Evolutionary conservation across 2,888 invertebrate genomes (phyloP), one percentile per base, ranked within the genome.

Genomic region (Ochlodes sylvanus): DNA sequence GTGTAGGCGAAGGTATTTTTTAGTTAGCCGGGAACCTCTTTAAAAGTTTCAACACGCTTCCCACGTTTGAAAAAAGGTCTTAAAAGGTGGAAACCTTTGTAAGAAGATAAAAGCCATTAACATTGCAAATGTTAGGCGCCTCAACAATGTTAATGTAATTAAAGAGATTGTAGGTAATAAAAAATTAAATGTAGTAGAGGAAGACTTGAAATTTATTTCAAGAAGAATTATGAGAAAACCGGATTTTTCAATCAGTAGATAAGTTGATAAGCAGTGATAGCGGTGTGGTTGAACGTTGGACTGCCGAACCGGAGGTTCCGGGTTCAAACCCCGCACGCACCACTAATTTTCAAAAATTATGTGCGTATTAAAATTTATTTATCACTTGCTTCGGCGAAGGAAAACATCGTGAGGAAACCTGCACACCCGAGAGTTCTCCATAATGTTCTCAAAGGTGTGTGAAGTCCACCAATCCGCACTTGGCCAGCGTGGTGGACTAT

Each of bases 61-160:
- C 50, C 7, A 19, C 10, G 50, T 19, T 47, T 47, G 17, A 50
- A 50, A 52, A 52, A 27, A 52, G 0, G 15, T 55, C 55, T 55
- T 34, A 55, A 55, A 55, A 32, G 17, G 55, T 15, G 55, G 6
- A 55, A 55, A 55, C 4, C 55, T 21, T 10, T 55, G 21, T 55
- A 55, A 34, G 34, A 34, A 34, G 34, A 55, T 61, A 47, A 47
- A 47, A 61, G 44, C 47, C 2, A 47, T 61, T 61, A 61, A 47
- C 60, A 61, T 58, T 58, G 58, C 58, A 58, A 58, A 61, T 27
- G 60, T 47, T 14, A 60, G 27, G 47, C 47, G 17, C 47, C 32
- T 61, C 47, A 47, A 32, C 58, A 47, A 47, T 61, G 60, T 61
- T 61, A 47, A 61, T 61, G 60, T 32, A 47, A 61, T 47, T 61